Evolutionary conservation across 2,888 invertebrate genomes (phyloP).

Genomic region (Tineola bisselliella): DNA sequence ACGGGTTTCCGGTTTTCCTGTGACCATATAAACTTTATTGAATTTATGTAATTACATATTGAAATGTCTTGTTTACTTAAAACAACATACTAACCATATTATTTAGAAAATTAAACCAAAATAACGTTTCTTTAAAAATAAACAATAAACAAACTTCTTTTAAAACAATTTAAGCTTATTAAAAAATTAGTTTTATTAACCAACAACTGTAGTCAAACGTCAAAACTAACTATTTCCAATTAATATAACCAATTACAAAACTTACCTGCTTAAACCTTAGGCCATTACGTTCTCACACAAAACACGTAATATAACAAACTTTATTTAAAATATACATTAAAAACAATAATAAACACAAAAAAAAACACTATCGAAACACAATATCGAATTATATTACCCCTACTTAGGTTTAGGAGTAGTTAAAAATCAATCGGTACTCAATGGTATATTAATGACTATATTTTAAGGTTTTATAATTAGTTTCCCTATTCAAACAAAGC

Average conservation of each 20-base stretch:
- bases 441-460: neutral
- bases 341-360: neutral
- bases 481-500: neutral
- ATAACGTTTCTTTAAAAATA: too few relatives aligned
- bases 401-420: neutral
- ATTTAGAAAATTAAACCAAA: too few relatives aligned
- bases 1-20: too few relatives aligned
- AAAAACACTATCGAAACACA: neutral
- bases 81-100: too few relatives aligned
- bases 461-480: neutral
- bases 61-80: too few relatives aligned
- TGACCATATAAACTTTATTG: too few relatives aligned
- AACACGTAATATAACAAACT: neutral
- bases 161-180: too few relatives aligned
- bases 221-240: neutral
- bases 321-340: neutral
- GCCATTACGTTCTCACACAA: neutral
- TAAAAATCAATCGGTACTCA: slow-evolving; percentile 11
- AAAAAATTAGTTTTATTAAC: too few relatives aligned
- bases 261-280: neutral
- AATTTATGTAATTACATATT: too few relatives aligned
- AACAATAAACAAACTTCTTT: too few relatives aligned
- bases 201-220: too few relatives aligned
- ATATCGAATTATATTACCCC: neutral
- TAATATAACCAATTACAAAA: neutral